phyloP scores from a whole-genome alignment of 2,888 invertebrate genomes.

The Ophioninae sp. region DNA sequence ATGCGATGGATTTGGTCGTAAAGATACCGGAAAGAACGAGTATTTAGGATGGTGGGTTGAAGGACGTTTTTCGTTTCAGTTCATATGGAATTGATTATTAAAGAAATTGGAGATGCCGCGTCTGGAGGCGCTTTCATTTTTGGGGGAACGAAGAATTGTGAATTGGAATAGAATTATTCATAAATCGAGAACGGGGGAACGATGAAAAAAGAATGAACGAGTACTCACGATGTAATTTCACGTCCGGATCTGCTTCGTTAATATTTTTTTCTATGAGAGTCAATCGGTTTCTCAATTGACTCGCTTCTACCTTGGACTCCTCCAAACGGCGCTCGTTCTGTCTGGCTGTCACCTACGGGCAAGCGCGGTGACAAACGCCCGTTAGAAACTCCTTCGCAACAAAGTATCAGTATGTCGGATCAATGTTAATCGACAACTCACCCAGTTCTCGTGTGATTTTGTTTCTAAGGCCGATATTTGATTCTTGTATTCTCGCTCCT shows the following conservation, averaged over 20 bases:
- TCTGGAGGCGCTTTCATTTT: neutral
- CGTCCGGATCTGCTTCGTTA: constrained; percentile 81
- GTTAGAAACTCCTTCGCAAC: neutral
- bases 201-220: neutral
- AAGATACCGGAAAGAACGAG: neutral
- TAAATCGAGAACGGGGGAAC: neutral
- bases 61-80: neutral
- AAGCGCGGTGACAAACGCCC: neutral
- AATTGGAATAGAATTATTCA: neutral
- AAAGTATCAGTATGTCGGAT: neutral
- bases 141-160: neutral
- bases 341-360: constrained; percentile 86
- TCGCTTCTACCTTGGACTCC: constrained; percentile 88
- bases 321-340: constrained; percentile 92
- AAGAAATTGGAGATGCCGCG: neutral
- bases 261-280: constrained; percentile 83
- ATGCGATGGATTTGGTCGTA: neutral
- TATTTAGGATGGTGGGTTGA: neutral
- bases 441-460: constrained; percentile 93
- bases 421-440: constrained; percentile 68
- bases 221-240: constrained; percentile 82
- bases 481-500: constrained; percentile 86
- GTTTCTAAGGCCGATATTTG: constrained; percentile 91
- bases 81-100: neutral
- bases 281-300: constrained; percentile 85